These are phyloP conservation scores for Andrena marginata DNA, from an alignment of 2,888 invertebrate species.

Conservation along the genomic window DNA sequence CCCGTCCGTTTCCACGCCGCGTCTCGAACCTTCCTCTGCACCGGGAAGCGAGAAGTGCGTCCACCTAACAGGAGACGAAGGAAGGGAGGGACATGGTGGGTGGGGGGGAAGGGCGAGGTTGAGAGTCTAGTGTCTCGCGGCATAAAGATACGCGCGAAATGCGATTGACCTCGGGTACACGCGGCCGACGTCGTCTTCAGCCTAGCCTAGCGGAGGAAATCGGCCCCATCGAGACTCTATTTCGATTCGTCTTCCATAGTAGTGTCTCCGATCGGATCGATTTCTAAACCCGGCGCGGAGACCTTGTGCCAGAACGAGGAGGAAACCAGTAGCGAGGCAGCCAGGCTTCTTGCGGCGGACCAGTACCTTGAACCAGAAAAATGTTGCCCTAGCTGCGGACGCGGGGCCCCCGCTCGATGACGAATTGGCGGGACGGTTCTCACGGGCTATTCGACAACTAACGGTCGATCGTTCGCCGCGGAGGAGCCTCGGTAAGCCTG, in stretches of 20 bases:
- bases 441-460: slow-evolving; percentile 28
- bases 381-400: not conserved
- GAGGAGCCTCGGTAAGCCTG: not conserved
- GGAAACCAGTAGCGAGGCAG: not conserved
- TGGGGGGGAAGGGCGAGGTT: slow-evolving; percentile 2
- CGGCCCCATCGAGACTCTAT: not conserved
- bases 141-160: slow-evolving; percentile 46
- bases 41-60: slow-evolving; percentile 71
- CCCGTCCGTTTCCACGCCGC: slow-evolving; percentile 52
- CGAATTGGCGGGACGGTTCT: slow-evolving; percentile 3
- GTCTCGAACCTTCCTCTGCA: slow-evolving; percentile 67
- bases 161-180: slow-evolving; percentile 49
- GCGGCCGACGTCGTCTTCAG: slow-evolving; percentile 28
- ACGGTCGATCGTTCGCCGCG: slow-evolving; percentile 14
- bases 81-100: slow-evolving; percentile 9
- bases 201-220: slow-evolving; percentile 8
- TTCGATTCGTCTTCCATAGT: not conserved
- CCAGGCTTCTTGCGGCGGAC: not conserved
- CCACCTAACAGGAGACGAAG: slow-evolving; percentile 61
- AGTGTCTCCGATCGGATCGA: not conserved
- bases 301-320: slow-evolving; percentile 4
- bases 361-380: slow-evolving; percentile 27
- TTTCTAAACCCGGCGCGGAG: not conserved
- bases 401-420: not conserved
- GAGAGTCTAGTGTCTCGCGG: slow-evolving; percentile 24